A percentile compares a stretch with the other conserved stretches of the same genome.
phyloP scores from a whole-genome alignment of 92 coral and sea anemone species.

The Pocillopora grandis region DNA sequence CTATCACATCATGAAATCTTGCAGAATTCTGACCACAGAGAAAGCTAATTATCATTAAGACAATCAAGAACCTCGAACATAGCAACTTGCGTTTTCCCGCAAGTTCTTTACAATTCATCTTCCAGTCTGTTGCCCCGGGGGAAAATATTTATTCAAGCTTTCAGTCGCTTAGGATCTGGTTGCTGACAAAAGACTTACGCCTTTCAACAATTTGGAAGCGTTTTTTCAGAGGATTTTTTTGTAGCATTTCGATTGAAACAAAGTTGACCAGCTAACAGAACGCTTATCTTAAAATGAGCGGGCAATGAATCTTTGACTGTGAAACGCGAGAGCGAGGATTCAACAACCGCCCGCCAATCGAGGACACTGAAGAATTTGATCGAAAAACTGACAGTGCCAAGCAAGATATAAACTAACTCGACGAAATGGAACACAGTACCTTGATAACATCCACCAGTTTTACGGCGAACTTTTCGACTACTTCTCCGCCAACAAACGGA shows the following conservation, averaged over 20 bases:
- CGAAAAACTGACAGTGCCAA: not conserved
- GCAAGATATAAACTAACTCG: not conserved
- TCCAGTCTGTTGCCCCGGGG: not conserved
- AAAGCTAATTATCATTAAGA: not conserved
- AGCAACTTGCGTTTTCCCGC: slow-evolving; percentile 9
- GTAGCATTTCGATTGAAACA: not conserved
- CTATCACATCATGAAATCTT: not conserved
- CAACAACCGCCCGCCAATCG: not conserved
- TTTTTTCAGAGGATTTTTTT: not conserved
- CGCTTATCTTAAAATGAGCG: too few relatives aligned
- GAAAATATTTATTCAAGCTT: slow-evolving; percentile 3
- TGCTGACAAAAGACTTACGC: not conserved
- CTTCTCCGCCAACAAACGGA: slow-evolving; percentile 33
- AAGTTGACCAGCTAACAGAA: too few relatives aligned
- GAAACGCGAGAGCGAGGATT: not conserved
- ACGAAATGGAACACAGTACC: slow-evolving; percentile 1
- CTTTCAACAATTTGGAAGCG: not conserved
- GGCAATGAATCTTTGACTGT: too few relatives aligned
- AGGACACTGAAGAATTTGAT: not conserved
- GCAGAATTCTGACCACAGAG: not conserved
- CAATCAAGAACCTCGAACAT: not conserved
- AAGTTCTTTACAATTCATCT: slow-evolving; percentile 7
- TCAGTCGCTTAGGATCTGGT: slow-evolving; percentile 11
- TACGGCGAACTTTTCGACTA: slow-evolving; percentile 24
- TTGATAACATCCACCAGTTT: not conserved